Evolutionary conservation across 2,797 vertebrate genomes (phyloP).

Genomic region (Sorex maritimensis): DNA sequence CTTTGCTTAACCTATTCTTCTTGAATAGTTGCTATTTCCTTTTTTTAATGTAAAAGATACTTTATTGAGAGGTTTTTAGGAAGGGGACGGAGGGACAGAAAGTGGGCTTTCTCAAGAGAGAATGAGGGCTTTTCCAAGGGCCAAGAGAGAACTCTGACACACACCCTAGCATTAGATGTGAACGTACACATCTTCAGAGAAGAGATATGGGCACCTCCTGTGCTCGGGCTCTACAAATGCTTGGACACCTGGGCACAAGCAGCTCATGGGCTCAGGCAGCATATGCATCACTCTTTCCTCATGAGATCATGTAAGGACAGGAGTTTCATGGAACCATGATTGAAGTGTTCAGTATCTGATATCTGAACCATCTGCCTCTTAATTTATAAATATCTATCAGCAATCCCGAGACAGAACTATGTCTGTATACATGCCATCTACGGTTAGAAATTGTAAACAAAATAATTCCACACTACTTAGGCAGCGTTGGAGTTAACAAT

Average conservation of each 20-base stretch:
- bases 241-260: too few relatives aligned
- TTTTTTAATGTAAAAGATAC: too few relatives aligned
- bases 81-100: too few relatives aligned
- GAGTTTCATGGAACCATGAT: conserved; percentile 23
- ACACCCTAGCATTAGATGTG: too few relatives aligned
- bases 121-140: too few relatives aligned
- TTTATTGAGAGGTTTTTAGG: too few relatives aligned
- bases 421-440: conserved; percentile 6
- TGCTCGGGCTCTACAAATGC: too few relatives aligned
- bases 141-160: too few relatives aligned
- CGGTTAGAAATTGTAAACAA: conserved; percentile 50
- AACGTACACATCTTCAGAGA: too few relatives aligned
- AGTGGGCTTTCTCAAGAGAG: too few relatives aligned
- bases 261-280: too few relatives aligned
- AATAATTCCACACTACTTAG: conserved; percentile 11
- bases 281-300: background rate
- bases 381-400: conserved; percentile 55
- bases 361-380: conserved; percentile 50
- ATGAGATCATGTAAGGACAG: background rate
- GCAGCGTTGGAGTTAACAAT: conserved; percentile 19
- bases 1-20: conserved; percentile 10
- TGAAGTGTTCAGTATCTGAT: conserved; percentile 20
- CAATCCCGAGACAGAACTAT: background rate
- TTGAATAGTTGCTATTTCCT: background rate
- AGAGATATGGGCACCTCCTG: too few relatives aligned